Base-by-base conservation (phyloP, 2,797 vertebrate genomes). In the Menidia menidia region DNA sequence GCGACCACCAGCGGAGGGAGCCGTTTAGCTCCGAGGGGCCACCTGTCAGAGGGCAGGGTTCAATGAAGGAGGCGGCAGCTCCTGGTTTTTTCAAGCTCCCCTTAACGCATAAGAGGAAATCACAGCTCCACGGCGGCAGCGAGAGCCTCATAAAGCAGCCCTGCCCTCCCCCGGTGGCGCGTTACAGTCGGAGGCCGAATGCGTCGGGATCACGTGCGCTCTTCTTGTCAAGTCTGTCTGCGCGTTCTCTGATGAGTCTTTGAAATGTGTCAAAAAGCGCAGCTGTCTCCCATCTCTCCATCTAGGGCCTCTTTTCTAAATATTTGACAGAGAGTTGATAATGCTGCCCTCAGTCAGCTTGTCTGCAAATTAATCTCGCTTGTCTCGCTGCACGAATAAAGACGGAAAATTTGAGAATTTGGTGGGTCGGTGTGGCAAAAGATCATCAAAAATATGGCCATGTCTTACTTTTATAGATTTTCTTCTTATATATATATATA, bases 1-100 rank as follows among this genome's bases (percentile, higher is more conserved):
- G 64, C 71, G 52, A 64, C 71, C 0, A 42, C 86, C 88, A 90
- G 75, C 75, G 48, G 83, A 44, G 85, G 89, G 88, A 44, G 85
- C 88, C 73, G 80, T 87, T 85, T 47, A 51, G 63, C 63, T 73
- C 48, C 47, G 18, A 44, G 80, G 72, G 44, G 73, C 66, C 78
- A 77, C 25, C 83, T 84, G 72, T 72, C 56, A 6, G 35, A 53
- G 0, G 47, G 32, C 14, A 10, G 31, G 32, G 3, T 31, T 25
- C 8, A 35, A 47, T 55, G 35, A 60, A 43, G 16, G 41, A 68
- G 45, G 48, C 65, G 33, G 42, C 35, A 33, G 32, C 43, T 57
- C 25, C 25, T 25, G 25, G 44, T 56, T 54, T 45, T 52, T n/a
- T 45, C 19, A 44, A 61, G 47, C 59, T 41, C 52, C 33, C 53